A percentile compares a stretch with the other conserved stretches of the same genome.
Conservation (phyloP, 2,113 vertebrate genomes). For the Lagopus leucura region DNA sequence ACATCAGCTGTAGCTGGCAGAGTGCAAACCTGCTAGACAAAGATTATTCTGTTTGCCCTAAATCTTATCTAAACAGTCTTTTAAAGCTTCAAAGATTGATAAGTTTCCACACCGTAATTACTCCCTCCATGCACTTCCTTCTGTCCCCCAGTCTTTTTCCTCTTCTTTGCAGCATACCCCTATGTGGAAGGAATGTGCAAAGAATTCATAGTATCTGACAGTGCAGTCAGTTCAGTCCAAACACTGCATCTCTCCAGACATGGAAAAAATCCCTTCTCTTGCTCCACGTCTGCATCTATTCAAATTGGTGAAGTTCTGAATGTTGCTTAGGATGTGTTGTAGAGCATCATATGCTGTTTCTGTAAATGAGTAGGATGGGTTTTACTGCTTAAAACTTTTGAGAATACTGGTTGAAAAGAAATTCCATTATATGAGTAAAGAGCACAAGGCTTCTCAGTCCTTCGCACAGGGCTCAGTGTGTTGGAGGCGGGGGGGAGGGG, state of each 20-base stretch:
- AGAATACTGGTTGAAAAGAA: neutral
- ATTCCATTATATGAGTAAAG: accelerated
- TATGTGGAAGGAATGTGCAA: neutral
- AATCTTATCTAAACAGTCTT: slow-evolving; percentile 47
- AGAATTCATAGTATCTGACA: neutral
- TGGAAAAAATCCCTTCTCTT: neutral
- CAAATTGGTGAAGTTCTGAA: neutral
- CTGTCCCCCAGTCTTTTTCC: neutral
- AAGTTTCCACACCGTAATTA: neutral
- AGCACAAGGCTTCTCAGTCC: neutral
- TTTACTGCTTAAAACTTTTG: neutral
- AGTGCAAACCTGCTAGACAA: slow-evolving; percentile 19
- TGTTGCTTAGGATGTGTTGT: neutral
- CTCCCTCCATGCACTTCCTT: neutral
- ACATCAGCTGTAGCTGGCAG: slow-evolving; percentile 33
- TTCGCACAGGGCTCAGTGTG: neutral
- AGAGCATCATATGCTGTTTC: neutral
- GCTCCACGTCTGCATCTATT: neutral
- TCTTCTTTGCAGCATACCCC: neutral
- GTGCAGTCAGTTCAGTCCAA: neutral
- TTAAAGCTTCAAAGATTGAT: neutral
- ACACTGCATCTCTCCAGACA: neutral
- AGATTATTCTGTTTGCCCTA: slow-evolving; percentile 46
- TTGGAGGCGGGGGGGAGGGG: neutral
- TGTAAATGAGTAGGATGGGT: neutral